These are phyloP conservation scores for Nephrotoma flavescens DNA, from an alignment of 2,888 invertebrate species.

Conservation along the genomic window DNA sequence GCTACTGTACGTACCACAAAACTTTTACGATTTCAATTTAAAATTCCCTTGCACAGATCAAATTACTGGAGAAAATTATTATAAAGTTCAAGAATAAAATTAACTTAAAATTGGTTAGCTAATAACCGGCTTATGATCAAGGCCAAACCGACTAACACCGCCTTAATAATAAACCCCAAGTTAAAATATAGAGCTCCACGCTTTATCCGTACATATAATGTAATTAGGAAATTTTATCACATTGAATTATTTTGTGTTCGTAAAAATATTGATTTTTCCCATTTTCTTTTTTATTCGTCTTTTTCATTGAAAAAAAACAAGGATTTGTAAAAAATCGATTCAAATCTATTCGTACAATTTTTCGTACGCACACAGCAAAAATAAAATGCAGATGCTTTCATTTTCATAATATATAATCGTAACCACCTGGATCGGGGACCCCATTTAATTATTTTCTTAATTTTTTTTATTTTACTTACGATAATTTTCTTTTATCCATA, in stretches of 20 bases:
- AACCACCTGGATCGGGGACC: neutral
- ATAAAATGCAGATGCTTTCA: neutral
- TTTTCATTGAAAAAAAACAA: neutral
- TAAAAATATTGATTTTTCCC: neutral
- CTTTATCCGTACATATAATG: neutral
- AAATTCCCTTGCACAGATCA: neutral
- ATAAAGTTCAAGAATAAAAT: neutral
- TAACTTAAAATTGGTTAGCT: neutral
- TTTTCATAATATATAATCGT: too few relatives aligned
- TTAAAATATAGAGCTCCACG: neutral
- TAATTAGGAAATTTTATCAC: neutral
- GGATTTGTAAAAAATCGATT: neutral
- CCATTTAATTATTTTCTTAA: neutral
- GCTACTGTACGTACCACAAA: neutral
- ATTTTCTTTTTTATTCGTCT: neutral
- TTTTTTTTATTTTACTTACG: conserved; percentile 23
- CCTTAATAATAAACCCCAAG: neutral
- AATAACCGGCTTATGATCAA: neutral
- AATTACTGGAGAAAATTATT: neutral
- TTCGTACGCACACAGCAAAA: neutral
- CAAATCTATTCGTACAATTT: neutral
- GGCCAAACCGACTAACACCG: neutral
- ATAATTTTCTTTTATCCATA: conserved; percentile 33
- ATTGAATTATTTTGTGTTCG: neutral
- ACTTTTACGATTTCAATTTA: neutral